These are phyloP conservation scores for Himalopsyche japonica DNA, from an alignment of 2,888 invertebrate species.

Conservation along the genomic window DNA sequence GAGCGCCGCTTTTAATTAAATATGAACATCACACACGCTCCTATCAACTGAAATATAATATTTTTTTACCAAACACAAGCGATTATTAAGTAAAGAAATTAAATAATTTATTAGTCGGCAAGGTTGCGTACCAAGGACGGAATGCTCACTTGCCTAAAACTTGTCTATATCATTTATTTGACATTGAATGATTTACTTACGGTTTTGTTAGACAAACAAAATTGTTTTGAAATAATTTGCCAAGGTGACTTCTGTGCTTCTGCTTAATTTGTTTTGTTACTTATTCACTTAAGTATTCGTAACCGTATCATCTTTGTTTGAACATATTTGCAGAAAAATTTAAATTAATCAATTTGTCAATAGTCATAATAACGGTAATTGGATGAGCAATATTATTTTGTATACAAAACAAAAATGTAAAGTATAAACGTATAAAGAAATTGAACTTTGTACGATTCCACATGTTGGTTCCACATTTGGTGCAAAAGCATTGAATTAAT, in stretches of 20 bases:
- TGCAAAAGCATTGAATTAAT: too few relatives aligned
- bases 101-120: background rate
- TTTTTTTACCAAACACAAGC: background rate
- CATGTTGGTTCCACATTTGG: too few relatives aligned
- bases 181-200: slow-evolving; percentile 7
- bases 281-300: background rate
- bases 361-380: too few relatives aligned
- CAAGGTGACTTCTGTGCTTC: slow-evolving; percentile 6
- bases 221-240: slow-evolving; percentile 6
- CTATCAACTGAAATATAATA: too few relatives aligned
- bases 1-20: too few relatives aligned
- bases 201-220: slow-evolving; percentile 9
- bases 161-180: slow-evolving; percentile 4
- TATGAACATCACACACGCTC: too few relatives aligned
- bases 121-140: background rate
- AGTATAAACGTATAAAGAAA: too few relatives aligned
- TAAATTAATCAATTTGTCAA: too few relatives aligned
- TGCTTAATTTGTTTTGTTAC: background rate
- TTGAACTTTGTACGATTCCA: too few relatives aligned
- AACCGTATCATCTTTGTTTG: background rate
- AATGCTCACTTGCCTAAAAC: background rate
- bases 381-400: too few relatives aligned
- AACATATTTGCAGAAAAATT: background rate
- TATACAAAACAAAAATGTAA: too few relatives aligned
- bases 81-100: background rate